Evolutionary conservation across 2,888 invertebrate genomes (phyloP), one percentile per base, ranked within the genome.

Genomic region (Amphimallon solstitiale): DNA sequence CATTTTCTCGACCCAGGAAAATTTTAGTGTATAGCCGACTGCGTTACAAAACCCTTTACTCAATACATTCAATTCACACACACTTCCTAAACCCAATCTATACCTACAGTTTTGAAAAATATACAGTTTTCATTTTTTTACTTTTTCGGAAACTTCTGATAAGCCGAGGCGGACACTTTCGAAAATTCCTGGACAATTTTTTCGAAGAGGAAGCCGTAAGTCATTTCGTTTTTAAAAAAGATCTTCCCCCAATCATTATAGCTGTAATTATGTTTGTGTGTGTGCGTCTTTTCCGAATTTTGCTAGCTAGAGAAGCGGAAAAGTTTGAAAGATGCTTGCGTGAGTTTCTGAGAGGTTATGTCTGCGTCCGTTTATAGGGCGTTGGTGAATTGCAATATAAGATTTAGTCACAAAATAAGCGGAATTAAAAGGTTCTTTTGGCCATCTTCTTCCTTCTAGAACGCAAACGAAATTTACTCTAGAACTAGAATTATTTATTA

Each of bases 11-110:
- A 72, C 75, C 77, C 75, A 72, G 78, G 77, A 80, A 81, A 81
- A 79, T 80, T 81, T 81, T 81, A 82, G 82, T 82, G 80, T 79
- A 81, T 81, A 81, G 82, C 81, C 78, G 79, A 81, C 82, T 82
- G 82, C 82, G 81, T 81, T 77, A 79, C 73, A 79, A 79, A 75
- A 77, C 79, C 81, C 77, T 77, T 70, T 69, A 70, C 68, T 69
- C 68, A 68, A 71, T 65, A 70, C 65, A 68, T 65, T 38, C 49
- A 49, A 35, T 62, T 37, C 34, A 70, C 77, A 78, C 79, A 80
- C 79, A 80, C 75, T 78, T 79, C 81, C 79, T 72, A 73, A 78
- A 80, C 80, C 81, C 75, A 79, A 77, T 78, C 82, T 81, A 81
- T 79, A 81, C 82, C 82, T 82, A 82, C 82, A 82, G 82, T 82